Base-by-base conservation (phyloP, 2,113 vertebrate genomes). In the Sphyrna mokarran region DNA sequence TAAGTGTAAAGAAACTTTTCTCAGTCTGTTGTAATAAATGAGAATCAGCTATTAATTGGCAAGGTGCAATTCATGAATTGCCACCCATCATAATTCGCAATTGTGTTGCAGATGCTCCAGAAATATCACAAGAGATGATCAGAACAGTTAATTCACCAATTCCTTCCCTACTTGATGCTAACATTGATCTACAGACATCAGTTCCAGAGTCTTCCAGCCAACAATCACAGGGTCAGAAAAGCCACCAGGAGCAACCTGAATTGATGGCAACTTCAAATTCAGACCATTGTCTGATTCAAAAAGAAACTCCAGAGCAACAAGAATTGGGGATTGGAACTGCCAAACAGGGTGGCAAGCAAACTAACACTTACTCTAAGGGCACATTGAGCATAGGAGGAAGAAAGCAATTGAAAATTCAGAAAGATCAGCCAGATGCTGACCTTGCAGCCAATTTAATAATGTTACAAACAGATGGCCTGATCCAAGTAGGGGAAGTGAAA, bases 81-180 rank as follows among this genome's bases (percentile, higher is more conserved):
- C 91, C 33, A 68, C n/a, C 23, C 91, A 48, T 93, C 22, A 69
- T 26, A 7, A 66, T 40, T 69, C 63, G 23, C 43, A 68, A 29
- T 68, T 68, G 22, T 58, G 43, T 89, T 89, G 23, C 86, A 89
- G 86, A 54, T 89, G 48, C 86, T 89, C 48, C 18, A 22, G 63
- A 68, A 68, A 40, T 9, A 8, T 37, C 23, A 33, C 63, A 68
- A 69, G n/a, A 40, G 63, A 43, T 68, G 91, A 40, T 37, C n/a
- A 94, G 43, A 58, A 89, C 69, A 69, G n/a, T 94, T 69, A 37
- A 69, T 94, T 69, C 22, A 14, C 86, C 86, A 89, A 89, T 89
- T 87, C 85, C 43, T 87, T 54, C 58, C 61, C 61, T 61, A 93
- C n/a, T 40, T 94, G 63, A 58, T 61, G 29, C 23, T 29, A 29